A percentile compares a stretch with the other conserved stretches of the same genome.
Conservation (phyloP, 1,140 invertebrate genomes). For the Pomacea maculata region DNA sequence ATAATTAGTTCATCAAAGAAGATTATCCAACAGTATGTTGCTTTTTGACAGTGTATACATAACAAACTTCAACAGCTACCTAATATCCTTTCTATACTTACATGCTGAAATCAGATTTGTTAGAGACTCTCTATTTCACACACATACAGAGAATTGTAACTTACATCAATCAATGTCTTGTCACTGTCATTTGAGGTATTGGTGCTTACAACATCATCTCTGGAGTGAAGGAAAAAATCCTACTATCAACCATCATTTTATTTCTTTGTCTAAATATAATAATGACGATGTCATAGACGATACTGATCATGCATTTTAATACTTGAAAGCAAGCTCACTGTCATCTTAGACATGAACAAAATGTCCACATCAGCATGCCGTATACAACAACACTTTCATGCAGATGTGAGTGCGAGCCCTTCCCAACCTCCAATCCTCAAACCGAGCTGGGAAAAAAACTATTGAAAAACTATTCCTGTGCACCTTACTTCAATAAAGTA, state of each 20-base stretch:
- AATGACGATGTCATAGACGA: no score
- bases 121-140: neutral
- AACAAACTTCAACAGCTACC: neutral
- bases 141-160: slow-evolving; percentile 22
- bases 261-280: neutral
- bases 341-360: no score
- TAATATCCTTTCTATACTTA: neutral
- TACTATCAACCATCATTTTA: neutral
- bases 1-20: neutral
- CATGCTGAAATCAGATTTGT: neutral
- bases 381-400: no score
- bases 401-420: no score
- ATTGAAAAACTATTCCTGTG: no score
- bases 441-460: no score
- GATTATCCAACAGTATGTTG: no score
- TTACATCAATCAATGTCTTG: slow-evolving; percentile 74
- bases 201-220: slow-evolving; percentile 73
- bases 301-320: no score
- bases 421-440: no score
- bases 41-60: neutral
- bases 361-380: no score
- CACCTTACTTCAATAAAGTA: no score
- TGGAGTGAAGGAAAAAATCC: slow-evolving; percentile 24
- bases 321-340: no score
- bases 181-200: slow-evolving; percentile 85